A percentile compares a stretch with the other conserved stretches of the same genome.
These are phyloP conservation scores for Tadarida brasiliensis DNA, from an alignment of 2,797 vertebrate species.

Conservation along the genomic window DNA sequence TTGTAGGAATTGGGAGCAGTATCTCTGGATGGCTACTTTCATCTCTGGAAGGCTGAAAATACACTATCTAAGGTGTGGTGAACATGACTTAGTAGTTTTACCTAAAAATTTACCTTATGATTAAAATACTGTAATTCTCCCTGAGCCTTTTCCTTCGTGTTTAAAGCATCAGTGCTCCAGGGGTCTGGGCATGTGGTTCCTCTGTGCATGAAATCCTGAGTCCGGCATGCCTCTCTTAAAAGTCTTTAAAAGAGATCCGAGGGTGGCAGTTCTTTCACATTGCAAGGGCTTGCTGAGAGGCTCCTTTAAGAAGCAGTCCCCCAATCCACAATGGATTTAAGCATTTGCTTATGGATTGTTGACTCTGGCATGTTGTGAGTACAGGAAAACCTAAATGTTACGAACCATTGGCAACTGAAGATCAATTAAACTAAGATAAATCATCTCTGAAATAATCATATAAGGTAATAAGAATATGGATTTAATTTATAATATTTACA, in stretches of 20 bases:
- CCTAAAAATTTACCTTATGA: slow-evolving; percentile 24
- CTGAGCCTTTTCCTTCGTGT: not conserved
- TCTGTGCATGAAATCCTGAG: not conserved
- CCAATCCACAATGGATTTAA: not conserved
- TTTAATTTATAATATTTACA: not conserved
- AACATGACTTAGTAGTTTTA: slow-evolving; percentile 57
- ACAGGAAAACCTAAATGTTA: slow-evolving; percentile 41
- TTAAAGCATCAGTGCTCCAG: not conserved
- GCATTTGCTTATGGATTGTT: not conserved
- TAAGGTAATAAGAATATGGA: not conserved
- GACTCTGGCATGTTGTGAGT: not conserved
- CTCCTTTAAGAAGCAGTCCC: not conserved
- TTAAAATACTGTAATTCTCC: slow-evolving; percentile 34
- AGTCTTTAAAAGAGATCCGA: not conserved
- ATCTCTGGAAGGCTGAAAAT: slow-evolving; percentile 98
- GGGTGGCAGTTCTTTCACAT: not conserved
- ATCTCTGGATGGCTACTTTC: slow-evolving; percentile 98
- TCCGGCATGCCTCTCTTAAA: not conserved
- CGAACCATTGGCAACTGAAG: not conserved
- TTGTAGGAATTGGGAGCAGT: slow-evolving; percentile 97
- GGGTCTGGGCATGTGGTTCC: not conserved
- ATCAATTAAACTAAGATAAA: slow-evolving; percentile 20
- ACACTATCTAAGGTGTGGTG: slow-evolving; percentile 94
- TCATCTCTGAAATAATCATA: not conserved
- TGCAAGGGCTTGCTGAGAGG: not conserved